Conservation (phyloP, 1,140 invertebrate species). For the Eciton burchellii region DNA sequence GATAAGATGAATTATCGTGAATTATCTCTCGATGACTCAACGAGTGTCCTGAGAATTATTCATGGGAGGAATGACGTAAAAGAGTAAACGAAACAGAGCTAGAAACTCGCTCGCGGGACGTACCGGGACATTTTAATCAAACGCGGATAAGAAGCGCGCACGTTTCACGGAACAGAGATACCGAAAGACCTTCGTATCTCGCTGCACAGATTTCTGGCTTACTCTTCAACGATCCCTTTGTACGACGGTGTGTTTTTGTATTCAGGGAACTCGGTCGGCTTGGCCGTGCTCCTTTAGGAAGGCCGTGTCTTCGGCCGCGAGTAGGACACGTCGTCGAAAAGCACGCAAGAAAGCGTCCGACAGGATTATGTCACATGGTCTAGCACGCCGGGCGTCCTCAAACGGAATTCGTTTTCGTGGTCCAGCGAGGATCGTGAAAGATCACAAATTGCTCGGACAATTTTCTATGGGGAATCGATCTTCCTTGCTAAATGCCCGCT, state of each 20-base stretch:
- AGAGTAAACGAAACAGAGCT: constrained; percentile 29
- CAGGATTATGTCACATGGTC: constrained; percentile 82
- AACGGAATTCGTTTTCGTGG: constrained; percentile 73
- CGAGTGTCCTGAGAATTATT: not conserved
- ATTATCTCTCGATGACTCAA: constrained; percentile 14
- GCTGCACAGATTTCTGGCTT: constrained; percentile 64
- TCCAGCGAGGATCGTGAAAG: constrained; percentile 77
- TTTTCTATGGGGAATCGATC: constrained; percentile 78
- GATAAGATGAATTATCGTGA: not conserved
- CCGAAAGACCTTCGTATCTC: constrained; percentile 46
- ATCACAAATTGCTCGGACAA: constrained; percentile 84
- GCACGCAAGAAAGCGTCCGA: constrained; percentile 68
- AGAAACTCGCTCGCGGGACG: constrained; percentile 15
- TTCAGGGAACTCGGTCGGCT: constrained; percentile 59
- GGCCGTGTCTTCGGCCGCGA: constrained; percentile 47
- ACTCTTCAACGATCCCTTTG: constrained; percentile 59
- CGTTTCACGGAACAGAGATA: constrained; percentile 1
- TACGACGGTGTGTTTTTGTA: constrained; percentile 62
- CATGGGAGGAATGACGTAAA: not conserved
- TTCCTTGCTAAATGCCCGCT: constrained; percentile 58
- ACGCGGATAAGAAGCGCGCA: constrained; percentile 46
- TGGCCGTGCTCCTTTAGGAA: constrained; percentile 46
- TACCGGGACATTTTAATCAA: constrained; percentile 65
- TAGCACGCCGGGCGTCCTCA: constrained; percentile 75
- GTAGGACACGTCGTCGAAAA: constrained; percentile 62